Percentiles rank a stretch among this genome's conserved stretches.
Evolutionary conservation across 2,797 vertebrate genomes (phyloP).

Genomic region (Artibeus lituratus): DNA sequence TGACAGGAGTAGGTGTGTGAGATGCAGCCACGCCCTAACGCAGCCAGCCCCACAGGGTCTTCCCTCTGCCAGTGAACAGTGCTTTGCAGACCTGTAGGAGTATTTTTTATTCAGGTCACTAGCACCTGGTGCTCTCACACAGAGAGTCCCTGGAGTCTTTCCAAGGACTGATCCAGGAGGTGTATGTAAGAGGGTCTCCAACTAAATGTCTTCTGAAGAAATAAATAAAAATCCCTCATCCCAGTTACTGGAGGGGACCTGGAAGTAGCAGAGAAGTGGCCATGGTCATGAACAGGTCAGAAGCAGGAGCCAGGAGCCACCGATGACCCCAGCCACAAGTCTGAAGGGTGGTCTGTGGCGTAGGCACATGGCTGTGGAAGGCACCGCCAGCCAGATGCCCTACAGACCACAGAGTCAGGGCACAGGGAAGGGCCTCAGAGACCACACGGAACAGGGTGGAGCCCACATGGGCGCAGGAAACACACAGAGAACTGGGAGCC

Average conservation of each 20-base stretch:
- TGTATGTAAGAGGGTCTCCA: background rate
- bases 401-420: background rate
- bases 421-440: background rate
- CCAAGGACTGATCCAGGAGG: background rate
- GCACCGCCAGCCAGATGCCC: too few relatives aligned
- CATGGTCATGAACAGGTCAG: background rate
- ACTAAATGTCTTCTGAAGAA: background rate
- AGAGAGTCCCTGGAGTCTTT: background rate
- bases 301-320: background rate
- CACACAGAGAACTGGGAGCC: background rate
- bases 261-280: background rate
- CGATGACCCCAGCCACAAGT: background rate
- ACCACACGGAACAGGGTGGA: rapidly evolving
- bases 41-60: background rate
- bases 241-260: background rate
- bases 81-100: background rate
- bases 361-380: background rate
- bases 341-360: too few relatives aligned
- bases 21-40: background rate
- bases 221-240: background rate
- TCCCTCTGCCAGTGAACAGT: background rate
- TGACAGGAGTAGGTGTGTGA: background rate
- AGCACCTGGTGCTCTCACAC: too few relatives aligned
- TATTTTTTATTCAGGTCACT: background rate
- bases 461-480: rapidly evolving